Evolutionary conservation across 92 coral and sea anemone genomes (phyloP), one percentile per base, ranked within the genome.

Genomic region (Zoanthus sociatus): DNA sequence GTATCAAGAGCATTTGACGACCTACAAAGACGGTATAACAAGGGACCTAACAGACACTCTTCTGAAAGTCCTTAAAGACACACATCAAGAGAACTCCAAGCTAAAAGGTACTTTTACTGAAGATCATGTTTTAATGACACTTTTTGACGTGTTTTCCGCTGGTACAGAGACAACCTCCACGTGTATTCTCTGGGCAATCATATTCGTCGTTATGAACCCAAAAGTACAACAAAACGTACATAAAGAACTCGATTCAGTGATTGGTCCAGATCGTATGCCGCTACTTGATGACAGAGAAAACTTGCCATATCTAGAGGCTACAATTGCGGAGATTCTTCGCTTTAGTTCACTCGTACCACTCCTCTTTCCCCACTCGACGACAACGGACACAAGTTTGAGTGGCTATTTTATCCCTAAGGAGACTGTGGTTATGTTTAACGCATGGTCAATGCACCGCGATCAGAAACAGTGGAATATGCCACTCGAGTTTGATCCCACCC

Each of bases 21-120:
- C 98, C 45, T 97, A 92, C 90, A 91, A 94, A 46, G 98, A 95
- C 15, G 89, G 93, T 70, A 88, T 91, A 68, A 97, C 95, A 76
- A 95, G 99, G 30, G 99, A 97, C 91, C 90, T 97, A 69, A 97
- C 99, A 17, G 99, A 97, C 83, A 98, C 99, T 56, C 84, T 97
- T 47, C 55, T 97, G 64, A 93, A 92, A 81, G 97, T 94, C 44
- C 90, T 90, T 69, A 82, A 51, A 53, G 92, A 87, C 9, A 63
- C 93, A 21, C 91, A 88, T 17, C 88, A 91, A 3, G 91, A 92
- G 30, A 84, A 91, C 15, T 76, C 89, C 60, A 82, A 33, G 72
- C 54, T 81, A 58, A 83, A 82, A 26, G 75, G 88, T 21, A 82
- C 94, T 6, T 86, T 97, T 31, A 93, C 95, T 37, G 98, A 97